Evolutionary conservation across 2,888 invertebrate species (phyloP), one percentile per base, ranked within the genome.

Genomic region (Meghimatium bilineatum): DNA sequence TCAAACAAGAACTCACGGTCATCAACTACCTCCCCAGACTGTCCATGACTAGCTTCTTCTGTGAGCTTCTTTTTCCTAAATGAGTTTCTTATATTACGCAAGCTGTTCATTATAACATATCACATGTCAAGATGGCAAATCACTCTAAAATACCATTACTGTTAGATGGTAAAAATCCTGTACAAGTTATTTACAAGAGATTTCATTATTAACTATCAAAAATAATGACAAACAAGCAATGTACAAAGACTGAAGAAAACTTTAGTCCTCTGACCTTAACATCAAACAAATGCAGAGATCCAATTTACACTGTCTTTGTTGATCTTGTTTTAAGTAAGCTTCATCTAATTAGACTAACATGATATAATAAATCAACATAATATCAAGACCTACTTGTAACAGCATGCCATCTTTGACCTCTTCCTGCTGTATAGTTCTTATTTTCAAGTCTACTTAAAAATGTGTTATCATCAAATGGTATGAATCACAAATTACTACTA

Each of bases 1-100:
- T n/a, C n/a, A 44, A 44, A 44, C 6, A 44, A 63, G 5, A n/a
- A 63, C 76, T 63, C 63, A 77, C 76, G 38, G n/a, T 63, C n/a
- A 63, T 36, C 38, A 12, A 20, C 38, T 77, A 38, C 32, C 10
- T 36, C 60, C n/a, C 63, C 23, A 36, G 36, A 63, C 26, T 26
- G 34, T 14, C 3, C 52, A n/a, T 36, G 26, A n/a, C n/a, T 14
- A 63, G 36, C 60, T 36, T 34, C 36, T n/a, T 26, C 76, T 5
- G 17, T 8, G 38, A 36, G 20, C 10, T 63, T 26, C 38, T 63
- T 77, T 38, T 63, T 77, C n/a, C 32, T 60, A 60, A 77, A 60
- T 20, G 36, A n/a, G 12, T 26, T 36, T 38, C 34, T 77, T 14
- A 77, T 77, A 38, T 36, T 38, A n/a, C 60, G 76, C 5, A 77